These are phyloP conservation scores for Euleptes europaea DNA, from an alignment of 2,113 vertebrate species.

Conservation along the genomic window DNA sequence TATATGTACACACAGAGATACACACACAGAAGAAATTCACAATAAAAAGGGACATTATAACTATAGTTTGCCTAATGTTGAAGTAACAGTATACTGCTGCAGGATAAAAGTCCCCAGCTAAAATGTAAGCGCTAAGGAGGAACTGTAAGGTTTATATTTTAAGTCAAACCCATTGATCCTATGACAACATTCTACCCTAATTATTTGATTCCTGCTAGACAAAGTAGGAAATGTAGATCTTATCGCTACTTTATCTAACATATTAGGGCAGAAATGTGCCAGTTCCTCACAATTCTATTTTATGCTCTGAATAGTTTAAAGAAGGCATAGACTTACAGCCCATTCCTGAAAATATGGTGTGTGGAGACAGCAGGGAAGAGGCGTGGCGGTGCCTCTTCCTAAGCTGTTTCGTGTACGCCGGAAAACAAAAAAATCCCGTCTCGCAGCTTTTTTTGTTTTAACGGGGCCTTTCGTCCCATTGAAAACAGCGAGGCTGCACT, in stretches of 20 bases:
- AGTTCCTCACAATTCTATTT: not conserved
- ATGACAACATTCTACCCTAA: not conserved
- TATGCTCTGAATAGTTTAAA: not conserved
- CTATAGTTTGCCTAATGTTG: conserved; percentile 39
- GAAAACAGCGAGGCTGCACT: no score
- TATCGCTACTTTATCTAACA: conserved; percentile 2
- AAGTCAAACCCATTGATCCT: conserved; percentile 38
- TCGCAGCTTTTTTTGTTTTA: no score
- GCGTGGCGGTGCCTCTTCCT: no score
- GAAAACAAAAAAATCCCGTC: no score
- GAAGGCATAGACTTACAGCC: not conserved
- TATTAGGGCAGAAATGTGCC: not conserved
- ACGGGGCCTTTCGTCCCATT: no score
- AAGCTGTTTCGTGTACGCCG: no score
- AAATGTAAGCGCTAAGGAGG: conserved; percentile 42
- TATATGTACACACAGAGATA: not conserved
- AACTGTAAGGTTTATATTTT: conserved; percentile 56
- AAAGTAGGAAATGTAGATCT: not conserved
- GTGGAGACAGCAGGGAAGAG: no score
- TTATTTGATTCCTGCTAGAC: conserved; percentile 18
- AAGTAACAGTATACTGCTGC: conserved; percentile 48
- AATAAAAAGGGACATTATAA: not conserved
- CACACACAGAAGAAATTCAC: not conserved
- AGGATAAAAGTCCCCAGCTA: conserved; percentile 47
- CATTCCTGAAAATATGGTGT: no score